Evolutionary conservation across 1,140 invertebrate species (phyloP).

Genomic region (Anastrepha ludens): DNA sequence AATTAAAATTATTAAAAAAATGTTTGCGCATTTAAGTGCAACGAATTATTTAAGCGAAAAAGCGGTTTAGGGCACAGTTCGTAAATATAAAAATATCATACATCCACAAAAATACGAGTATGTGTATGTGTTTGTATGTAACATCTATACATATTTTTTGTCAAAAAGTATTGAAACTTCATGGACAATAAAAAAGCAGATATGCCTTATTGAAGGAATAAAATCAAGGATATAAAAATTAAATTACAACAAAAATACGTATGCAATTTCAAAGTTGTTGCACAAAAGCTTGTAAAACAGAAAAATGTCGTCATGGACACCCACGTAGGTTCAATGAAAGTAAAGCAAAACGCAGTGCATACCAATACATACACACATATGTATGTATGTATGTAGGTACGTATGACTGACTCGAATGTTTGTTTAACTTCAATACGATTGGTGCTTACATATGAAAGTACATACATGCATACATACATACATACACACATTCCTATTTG

Average conservation of each 20-base stretch:
- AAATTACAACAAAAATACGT: not conserved
- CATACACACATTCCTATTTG: not conserved
- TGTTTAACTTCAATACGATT: not conserved
- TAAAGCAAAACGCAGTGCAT: not conserved
- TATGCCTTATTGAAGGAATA: too few species aligned
- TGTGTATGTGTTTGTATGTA: too few species aligned
- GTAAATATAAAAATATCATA: too few species aligned
- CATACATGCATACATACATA: not conserved
- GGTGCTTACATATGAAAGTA: not conserved
- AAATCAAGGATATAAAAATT: conserved; percentile 23
- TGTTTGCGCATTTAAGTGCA: too few species aligned
- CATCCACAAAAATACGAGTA: too few species aligned
- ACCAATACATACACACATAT: not conserved
- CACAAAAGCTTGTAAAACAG: not conserved
- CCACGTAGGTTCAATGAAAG: not conserved
- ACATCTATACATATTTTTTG: too few species aligned
- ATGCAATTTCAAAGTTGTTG: not conserved
- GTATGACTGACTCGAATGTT: not conserved
- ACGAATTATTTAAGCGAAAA: too few species aligned
- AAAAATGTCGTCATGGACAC: conserved; percentile 41
- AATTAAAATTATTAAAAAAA: too few species aligned
- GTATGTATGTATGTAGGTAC: not conserved
- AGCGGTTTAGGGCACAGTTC: too few species aligned
- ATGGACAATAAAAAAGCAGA: too few species aligned
- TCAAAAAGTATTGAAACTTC: too few species aligned